These are phyloP conservation scores for Cololabis saira DNA, from an alignment of 2,113 vertebrate genomes.

Conservation along the genomic window DNA sequence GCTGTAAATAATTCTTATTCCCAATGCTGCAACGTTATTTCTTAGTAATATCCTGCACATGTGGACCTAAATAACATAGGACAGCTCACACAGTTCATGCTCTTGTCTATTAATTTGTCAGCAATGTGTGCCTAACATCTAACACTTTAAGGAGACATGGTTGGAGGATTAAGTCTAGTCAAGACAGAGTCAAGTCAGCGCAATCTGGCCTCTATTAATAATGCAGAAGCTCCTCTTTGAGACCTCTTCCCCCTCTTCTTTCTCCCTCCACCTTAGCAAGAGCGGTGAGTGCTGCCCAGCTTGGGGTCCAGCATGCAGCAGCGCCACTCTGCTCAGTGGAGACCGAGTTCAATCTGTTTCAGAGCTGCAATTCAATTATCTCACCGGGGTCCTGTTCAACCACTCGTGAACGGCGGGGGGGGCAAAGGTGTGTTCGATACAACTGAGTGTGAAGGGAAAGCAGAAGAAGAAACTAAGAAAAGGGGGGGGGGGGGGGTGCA, in stretches of 20 bases:
- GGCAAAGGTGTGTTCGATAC: slow-evolving; percentile 58
- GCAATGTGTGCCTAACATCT: slow-evolving; percentile 38
- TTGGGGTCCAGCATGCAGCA: slow-evolving; percentile 72
- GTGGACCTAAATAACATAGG: slow-evolving; percentile 9
- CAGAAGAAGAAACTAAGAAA: neutral
- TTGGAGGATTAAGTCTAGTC: slow-evolving; percentile 73
- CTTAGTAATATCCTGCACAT: slow-evolving; percentile 14
- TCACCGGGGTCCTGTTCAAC: slow-evolving; percentile 72
- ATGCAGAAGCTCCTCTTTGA: slow-evolving; percentile 81
- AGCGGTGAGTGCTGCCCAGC: slow-evolving; percentile 77
- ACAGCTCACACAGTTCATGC: slow-evolving; percentile 28
- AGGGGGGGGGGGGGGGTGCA: neutral
- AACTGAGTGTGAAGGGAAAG: slow-evolving; percentile 5
- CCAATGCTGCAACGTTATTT: slow-evolving; percentile 19
- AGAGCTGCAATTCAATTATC: slow-evolving; percentile 84
- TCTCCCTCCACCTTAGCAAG: slow-evolving; percentile 66
- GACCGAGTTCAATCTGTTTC: slow-evolving; percentile 85
- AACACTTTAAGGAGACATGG: slow-evolving; percentile 60
- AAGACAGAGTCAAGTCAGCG: slow-evolving; percentile 61
- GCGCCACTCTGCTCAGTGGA: slow-evolving; percentile 70
- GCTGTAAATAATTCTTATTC: slow-evolving; percentile 17
- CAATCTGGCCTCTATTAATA: slow-evolving; percentile 91
- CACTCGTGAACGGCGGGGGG: slow-evolving; percentile 65
- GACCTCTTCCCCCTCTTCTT: slow-evolving; percentile 60
- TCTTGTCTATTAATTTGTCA: slow-evolving; percentile 28